phyloP scores from a whole-genome alignment of 2,797 vertebrate genomes.

The Enteromius unitaeniatus region DNA sequence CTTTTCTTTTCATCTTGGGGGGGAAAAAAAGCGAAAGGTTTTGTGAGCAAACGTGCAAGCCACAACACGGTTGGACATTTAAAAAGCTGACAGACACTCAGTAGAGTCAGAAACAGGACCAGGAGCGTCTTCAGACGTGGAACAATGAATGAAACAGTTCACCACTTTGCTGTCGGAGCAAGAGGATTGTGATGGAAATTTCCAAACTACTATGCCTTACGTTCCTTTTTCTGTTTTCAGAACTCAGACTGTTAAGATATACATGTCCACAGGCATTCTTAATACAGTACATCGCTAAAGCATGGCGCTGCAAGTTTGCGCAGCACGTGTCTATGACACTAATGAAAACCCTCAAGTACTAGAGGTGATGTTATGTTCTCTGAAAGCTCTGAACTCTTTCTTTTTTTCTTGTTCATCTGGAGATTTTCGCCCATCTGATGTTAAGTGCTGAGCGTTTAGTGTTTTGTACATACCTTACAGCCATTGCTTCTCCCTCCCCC shows the following conservation, averaged over 20 bases:
- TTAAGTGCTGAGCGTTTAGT: constrained; percentile 41
- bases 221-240: constrained; percentile 69
- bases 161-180: constrained; percentile 44
- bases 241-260: constrained; percentile 65
- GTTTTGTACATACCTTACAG: constrained; percentile 75
- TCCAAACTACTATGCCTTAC: constrained; percentile 77
- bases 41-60: constrained; percentile 2
- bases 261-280: constrained; percentile 57
- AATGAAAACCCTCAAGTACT: constrained; percentile 44
- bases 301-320: constrained; percentile 25
- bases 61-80: not conserved
- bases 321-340: constrained; percentile 35
- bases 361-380: constrained; percentile 29
- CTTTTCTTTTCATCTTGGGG: constrained; percentile 7
- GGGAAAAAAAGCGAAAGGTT: not conserved
- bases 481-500: constrained; percentile 66
- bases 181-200: constrained; percentile 36
- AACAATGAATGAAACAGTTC: constrained; percentile 50
- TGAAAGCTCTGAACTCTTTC: constrained; percentile 15
- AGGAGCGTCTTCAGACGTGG: constrained; percentile 33
- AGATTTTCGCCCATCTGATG: constrained; percentile 67
- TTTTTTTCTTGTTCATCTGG: constrained; percentile 48
- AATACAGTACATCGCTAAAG: constrained; percentile 64
- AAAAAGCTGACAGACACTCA: constrained; percentile 3
- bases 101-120: constrained; percentile 29